phyloP scores from a whole-genome alignment of 2,888 invertebrate species.

The Parnassius glacialis region DNA sequence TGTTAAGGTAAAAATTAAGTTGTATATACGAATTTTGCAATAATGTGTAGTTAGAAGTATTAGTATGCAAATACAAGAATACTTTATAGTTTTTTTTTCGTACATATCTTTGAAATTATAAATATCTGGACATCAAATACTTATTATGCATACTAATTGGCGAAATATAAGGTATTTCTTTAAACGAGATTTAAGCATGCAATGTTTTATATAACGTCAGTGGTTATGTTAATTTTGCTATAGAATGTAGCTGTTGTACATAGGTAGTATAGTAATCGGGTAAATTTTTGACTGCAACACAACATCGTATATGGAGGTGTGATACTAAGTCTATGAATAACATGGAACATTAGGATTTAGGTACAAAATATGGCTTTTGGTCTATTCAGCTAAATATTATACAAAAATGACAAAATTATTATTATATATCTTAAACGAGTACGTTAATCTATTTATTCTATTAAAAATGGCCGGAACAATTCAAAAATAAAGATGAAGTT shows the following conservation, averaged over 20 bases:
- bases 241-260: no score
- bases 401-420: conserved; percentile 13
- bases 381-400: conserved; percentile 9
- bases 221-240: conserved; percentile 37
- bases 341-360: not conserved
- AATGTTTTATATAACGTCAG: conserved; percentile 41
- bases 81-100: no score
- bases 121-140: no score
- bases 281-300: conserved; percentile 7
- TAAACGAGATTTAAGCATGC: no score
- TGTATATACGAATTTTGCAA: not conserved
- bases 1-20: not conserved
- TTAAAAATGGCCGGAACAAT: conserved; percentile 78
- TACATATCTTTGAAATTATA: no score
- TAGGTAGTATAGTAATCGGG: no score
- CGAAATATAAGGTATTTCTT: no score
- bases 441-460: conserved; percentile 60
- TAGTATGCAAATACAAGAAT: not conserved
- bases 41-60: not conserved
- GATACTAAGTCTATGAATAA: no score
- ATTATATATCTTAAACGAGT: conserved; percentile 30
- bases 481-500: conserved; percentile 57
- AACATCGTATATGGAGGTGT: not conserved
- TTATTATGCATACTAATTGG: no score
- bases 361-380: not conserved